Evolutionary conservation across 2,888 invertebrate genomes (phyloP).

Genomic region (Sericinus montela): DNA sequence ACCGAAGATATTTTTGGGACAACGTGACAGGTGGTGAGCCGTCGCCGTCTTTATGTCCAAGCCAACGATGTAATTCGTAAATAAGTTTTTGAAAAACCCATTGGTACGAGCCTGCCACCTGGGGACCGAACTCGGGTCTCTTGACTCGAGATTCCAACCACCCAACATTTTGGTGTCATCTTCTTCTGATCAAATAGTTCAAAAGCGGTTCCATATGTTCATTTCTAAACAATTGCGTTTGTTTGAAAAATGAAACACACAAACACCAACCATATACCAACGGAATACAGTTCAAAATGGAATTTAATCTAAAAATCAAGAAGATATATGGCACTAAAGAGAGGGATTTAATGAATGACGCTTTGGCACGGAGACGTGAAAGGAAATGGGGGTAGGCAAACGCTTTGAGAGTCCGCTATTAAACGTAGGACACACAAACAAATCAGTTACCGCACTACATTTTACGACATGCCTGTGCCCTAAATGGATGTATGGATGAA

Average conservation of each 20-base stretch:
- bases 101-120: too few relatives aligned
- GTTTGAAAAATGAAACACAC: not conserved
- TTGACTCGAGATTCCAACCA: too few relatives aligned
- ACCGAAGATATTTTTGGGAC: too few relatives aligned
- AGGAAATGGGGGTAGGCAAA: conserved; percentile 12
- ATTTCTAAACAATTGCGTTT: not conserved
- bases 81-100: too few relatives aligned
- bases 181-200: not conserved
- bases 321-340: conserved; percentile 1
- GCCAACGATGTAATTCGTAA: too few relatives aligned
- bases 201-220: not conserved
- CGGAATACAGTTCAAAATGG: not conserved
- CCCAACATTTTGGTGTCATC: too few relatives aligned
- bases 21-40: too few relatives aligned
- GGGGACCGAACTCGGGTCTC: too few relatives aligned
- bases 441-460: not conserved
- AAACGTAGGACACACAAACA: conserved; percentile 5
- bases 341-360: conserved; percentile 8
- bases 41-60: too few relatives aligned
- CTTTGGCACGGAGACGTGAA: not conserved
- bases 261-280: not conserved
- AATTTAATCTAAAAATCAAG: not conserved
- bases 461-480: conserved; percentile 6
- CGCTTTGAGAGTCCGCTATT: conserved; percentile 9
- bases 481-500: not conserved